phyloP scores from a whole-genome alignment of 2,888 invertebrate genomes.

The Seira ritae region DNA sequence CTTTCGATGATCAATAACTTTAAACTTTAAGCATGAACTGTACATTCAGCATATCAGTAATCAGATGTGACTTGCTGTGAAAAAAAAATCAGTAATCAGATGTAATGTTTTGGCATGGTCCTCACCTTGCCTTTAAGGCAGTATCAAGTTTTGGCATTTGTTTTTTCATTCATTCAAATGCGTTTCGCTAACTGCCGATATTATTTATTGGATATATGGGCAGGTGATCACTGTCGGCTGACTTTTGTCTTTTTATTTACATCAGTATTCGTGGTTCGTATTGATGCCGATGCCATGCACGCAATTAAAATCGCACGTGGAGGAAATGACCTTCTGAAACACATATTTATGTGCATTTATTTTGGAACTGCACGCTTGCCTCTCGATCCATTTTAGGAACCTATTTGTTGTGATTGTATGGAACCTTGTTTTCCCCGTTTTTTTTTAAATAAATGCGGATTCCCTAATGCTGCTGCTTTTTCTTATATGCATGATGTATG shows the following conservation, averaged over 20 bases:
- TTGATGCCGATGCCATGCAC: neutral
- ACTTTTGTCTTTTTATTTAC: neutral
- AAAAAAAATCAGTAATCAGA: too few species aligned
- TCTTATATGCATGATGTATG: neutral
- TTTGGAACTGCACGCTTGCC: neutral
- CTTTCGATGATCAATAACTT: too few species aligned
- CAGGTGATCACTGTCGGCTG: neutral
- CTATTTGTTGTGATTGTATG: neutral
- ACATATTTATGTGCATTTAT: neutral
- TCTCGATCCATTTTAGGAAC: neutral
- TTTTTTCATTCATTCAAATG: too few species aligned
- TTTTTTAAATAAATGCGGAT: neutral
- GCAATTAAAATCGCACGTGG: conserved; percentile 64
- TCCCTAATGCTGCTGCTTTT: neutral
- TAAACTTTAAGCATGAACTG: too few species aligned
- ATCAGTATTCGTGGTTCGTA: neutral
- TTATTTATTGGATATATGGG: neutral
- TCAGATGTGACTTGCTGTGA: too few species aligned
- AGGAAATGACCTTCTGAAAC: conserved; percentile 66
- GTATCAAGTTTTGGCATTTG: too few species aligned
- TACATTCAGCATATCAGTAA: too few species aligned
- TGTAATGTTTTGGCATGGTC: too few species aligned
- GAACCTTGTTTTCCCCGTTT: neutral
- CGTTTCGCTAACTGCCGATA: too few species aligned
- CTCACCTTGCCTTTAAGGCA: too few species aligned